These are phyloP conservation scores for Lagorchestes hirsutus DNA, from an alignment of 2,797 vertebrate genomes.

Conservation along the genomic window DNA sequence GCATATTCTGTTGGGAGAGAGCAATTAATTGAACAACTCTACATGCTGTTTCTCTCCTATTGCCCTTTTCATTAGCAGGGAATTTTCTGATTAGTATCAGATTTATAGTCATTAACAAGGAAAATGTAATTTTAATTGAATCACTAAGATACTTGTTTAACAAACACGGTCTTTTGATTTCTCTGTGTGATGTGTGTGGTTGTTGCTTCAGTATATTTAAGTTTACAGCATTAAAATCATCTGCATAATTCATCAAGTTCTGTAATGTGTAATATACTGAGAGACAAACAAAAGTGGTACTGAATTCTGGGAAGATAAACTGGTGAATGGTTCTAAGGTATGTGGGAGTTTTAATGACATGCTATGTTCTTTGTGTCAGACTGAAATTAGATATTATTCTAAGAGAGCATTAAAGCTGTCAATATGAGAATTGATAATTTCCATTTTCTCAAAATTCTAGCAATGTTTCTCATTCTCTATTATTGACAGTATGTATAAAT, in stretches of 20 bases:
- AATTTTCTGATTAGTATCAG: neutral
- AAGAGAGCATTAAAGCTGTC: neutral
- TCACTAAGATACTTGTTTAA: neutral
- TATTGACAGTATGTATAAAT: neutral
- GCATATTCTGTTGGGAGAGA: conserved; percentile 63
- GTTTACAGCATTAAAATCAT: neutral
- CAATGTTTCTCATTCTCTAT: neutral
- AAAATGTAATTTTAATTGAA: conserved; percentile 3
- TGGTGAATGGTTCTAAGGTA: neutral
- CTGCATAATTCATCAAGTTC: neutral
- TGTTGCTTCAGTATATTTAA: neutral
- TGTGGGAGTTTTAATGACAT: neutral
- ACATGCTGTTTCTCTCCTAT: conserved; percentile 58
- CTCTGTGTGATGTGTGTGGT: neutral
- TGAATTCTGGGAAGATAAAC: neutral
- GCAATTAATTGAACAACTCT: conserved; percentile 75
- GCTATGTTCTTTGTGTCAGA: neutral
- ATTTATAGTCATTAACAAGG: neutral
- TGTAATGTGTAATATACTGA: neutral
- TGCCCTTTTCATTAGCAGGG: conserved; percentile 44
- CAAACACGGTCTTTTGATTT: neutral
- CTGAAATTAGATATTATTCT: neutral
- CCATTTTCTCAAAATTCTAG: neutral
- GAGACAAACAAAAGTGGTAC: neutral
- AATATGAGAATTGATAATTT: neutral